phyloP scores from a whole-genome alignment of 2,888 invertebrate genomes.

The Drosophila kambysellisi region DNA sequence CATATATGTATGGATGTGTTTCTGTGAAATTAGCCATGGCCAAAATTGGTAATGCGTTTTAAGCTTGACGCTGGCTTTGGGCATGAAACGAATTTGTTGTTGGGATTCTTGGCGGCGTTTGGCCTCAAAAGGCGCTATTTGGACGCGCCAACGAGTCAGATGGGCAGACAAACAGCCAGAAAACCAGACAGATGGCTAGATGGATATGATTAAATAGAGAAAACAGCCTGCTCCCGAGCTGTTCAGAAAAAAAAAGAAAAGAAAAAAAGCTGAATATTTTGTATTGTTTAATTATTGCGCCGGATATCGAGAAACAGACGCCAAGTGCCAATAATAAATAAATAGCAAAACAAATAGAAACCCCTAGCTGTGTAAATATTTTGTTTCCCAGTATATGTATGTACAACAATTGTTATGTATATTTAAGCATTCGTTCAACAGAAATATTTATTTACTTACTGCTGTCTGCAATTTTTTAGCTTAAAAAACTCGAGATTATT shows the following conservation, averaged over 20 bases:
- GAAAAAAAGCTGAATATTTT: not conserved
- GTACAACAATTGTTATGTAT: not conserved
- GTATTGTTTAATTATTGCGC: constrained; percentile 27
- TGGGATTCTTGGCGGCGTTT: constrained; percentile 30
- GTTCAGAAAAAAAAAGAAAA: not conserved
- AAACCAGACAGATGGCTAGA: not conserved
- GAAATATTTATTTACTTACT: constrained; percentile 9
- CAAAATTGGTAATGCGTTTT: constrained; percentile 73
- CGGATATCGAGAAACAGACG: constrained; percentile 32
- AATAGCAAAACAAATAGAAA: not conserved
- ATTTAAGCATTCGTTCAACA: not conserved
- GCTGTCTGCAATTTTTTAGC: not conserved
- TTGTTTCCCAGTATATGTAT: not conserved
- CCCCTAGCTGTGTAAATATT: not conserved
- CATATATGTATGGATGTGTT: not conserved
- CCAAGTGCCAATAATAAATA: not conserved
- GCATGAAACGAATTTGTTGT: constrained; percentile 72
- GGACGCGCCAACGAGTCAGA: constrained; percentile 32
- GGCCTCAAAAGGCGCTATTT: constrained; percentile 62
- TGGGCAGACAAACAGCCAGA: constrained; percentile 21
- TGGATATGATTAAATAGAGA: not conserved
- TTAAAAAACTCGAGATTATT: not conserved
- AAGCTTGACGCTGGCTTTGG: constrained; percentile 71
- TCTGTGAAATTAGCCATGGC: constrained; percentile 72
- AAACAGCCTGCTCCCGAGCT: too few relatives aligned